Evolutionary conservation across 2,888 invertebrate genomes (phyloP), one percentile per base, ranked within the genome.

Genomic region (Branchellion lobata): DNA sequence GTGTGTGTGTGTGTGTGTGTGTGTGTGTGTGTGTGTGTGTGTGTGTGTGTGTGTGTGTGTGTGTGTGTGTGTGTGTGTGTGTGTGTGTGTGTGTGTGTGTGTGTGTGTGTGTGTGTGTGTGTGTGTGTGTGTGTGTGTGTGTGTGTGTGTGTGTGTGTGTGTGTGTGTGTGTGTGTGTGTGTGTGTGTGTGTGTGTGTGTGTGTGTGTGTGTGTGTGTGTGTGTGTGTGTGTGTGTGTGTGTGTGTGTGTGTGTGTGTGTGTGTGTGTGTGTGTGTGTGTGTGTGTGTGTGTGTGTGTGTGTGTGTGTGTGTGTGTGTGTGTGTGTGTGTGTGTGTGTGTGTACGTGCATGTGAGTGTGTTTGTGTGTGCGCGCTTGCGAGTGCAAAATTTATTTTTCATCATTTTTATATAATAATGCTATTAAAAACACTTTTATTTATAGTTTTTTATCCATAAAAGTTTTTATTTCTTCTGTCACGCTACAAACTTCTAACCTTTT

Each of bases 281-380:
- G 29, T 65, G 78, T 68, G 3, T 77, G 47, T 65, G 57, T 77
- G 78, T 77, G 57, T 77, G 68, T 31, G 31, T 77, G 78, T 65
- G 57, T 77, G 78, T 65, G 57, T 65, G 77, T 47, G 47, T 47
- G 47, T 47, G 47, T 47, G 47, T 47, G 47, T 47, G 47, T n/a
- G n/a, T n/a, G n/a, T n/a, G n/a, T n/a, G n/a, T n/a, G n/a, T n/a
- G n/a, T n/a, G n/a, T n/a, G n/a, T n/a, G n/a, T n/a, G n/a, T n/a
- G n/a, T n/a, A n/a, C n/a, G n/a, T n/a, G n/a, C n/a, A n/a, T n/a
- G n/a, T n/a, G n/a, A n/a, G n/a, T n/a, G n/a, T n/a, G n/a, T n/a
- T n/a, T 8, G 40, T 40, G 40, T 14, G 40, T 40, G 40, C 40
- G 40, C n/a, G n/a, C n/a, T n/a, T n/a, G n/a, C n/a, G n/a, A n/a